These are phyloP conservation scores for Holocentrus rufus DNA, from an alignment of 2,797 vertebrate genomes.

Conservation along the genomic window DNA sequence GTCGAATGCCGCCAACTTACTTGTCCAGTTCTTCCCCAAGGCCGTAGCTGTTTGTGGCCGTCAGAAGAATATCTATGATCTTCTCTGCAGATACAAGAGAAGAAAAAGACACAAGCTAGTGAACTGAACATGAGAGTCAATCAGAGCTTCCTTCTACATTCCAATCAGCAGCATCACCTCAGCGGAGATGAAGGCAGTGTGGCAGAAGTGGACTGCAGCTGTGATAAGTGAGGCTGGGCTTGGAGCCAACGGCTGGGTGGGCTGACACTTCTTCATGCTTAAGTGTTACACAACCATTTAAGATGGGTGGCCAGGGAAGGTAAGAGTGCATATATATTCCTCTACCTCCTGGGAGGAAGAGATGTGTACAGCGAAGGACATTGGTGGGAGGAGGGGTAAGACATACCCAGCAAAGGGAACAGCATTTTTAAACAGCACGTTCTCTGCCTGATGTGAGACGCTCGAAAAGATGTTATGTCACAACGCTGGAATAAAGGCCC, in stretches of 20 bases:
- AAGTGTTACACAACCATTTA: conserved; percentile 33
- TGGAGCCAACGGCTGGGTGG: conserved; percentile 35
- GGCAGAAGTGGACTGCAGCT: neutral
- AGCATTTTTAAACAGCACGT: conserved; percentile 56
- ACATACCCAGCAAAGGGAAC: conserved; percentile 26
- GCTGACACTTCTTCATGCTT: conserved; percentile 23
- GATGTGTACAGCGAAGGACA: conserved; percentile 7
- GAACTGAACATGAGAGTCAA: conserved; percentile 18
- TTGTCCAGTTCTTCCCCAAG: conserved; percentile 72
- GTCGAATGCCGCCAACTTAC: conserved; percentile 45
- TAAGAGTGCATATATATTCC: neutral
- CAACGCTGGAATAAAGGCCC: neutral
- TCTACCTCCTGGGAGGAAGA: neutral
- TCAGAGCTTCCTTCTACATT: neutral
- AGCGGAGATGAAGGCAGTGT: neutral
- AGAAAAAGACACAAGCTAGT: conserved; percentile 2
- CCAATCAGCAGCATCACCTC: conserved; percentile 9
- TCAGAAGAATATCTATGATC: conserved; percentile 71
- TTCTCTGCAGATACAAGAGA: conserved; percentile 63
- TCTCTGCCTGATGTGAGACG: conserved; percentile 29
- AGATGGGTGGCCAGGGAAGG: conserved; percentile 16
- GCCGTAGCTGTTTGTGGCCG: conserved; percentile 64
- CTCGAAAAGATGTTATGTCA: neutral
- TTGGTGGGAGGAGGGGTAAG: conserved; percentile 14
- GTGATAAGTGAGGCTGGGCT: conserved; percentile 22